Base-by-base conservation (phyloP, 53 echinoderm and acorn worm species). In the Apostichopus leukothele region DNA sequence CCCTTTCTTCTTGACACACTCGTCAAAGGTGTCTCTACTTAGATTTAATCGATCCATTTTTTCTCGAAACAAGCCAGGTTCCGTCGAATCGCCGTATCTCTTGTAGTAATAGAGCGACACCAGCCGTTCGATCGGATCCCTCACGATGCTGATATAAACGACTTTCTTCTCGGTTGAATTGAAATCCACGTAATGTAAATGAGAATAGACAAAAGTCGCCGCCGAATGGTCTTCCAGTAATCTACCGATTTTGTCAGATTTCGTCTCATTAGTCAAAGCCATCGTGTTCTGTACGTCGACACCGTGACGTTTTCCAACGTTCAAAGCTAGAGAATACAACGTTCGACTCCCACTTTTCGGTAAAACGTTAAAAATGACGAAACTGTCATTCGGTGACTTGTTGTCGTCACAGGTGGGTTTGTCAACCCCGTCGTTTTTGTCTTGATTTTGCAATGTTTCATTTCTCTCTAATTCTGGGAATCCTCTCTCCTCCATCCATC, bases 271-370 rank as follows among this genome's bases (percentile, higher is more conserved):
- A 9, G 71, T 85, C 16, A 85, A 60, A 6, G 85, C 85, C 85
- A 85, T 85, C 61, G 85, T 85, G 50, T 85, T 85, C 50, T 85
- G 26, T 4, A 85, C 71, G 39, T 85, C 66, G 39, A 85, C 85
- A 10, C 85, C 85, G 1, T 85, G 16, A 12, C 27, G 7, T 10
- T 57, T 7, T 50, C 27, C 85, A 1, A 85, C 85, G 66, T 85
- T 85, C 4, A 85, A 5, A 11, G 85, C 85, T n/a, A 85, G 25
- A 4, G 85, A 85, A 67, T 85, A 60, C 50, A 85, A 50, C 14
- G 85, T 85, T 18, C 85, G 85, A 27, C 85, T 85, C 9, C 85
- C 85, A 50, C 85, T 85, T 18, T 85, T 85, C 4, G 85, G 85
- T 11, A 85, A 26, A 50, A 85, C 85, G 51, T 85, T 85, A 18